These are phyloP conservation scores for Narcine bancroftii DNA, from an alignment of 2,113 vertebrate species.

Conservation along the genomic window DNA sequence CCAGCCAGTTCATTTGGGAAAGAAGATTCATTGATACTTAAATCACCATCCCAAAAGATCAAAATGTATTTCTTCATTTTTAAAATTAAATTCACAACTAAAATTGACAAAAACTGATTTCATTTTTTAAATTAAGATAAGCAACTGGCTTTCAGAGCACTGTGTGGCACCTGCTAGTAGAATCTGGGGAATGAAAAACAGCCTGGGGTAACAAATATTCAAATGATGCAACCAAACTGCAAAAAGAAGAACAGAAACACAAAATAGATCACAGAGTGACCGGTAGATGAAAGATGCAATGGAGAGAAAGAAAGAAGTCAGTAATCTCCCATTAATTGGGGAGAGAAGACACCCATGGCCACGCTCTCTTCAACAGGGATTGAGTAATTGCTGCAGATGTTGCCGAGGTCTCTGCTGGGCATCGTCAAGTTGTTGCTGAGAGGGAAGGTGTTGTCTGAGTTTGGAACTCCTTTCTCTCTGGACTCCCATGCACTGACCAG, in stretches of 20 bases:
- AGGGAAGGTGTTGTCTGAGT: slow-evolving; percentile 50
- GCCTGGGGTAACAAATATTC: background rate
- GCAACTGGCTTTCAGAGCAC: background rate
- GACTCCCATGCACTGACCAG: slow-evolving; percentile 45
- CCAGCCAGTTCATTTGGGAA: too few species aligned
- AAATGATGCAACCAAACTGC: background rate
- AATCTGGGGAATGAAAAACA: background rate
- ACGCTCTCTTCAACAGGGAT: background rate
- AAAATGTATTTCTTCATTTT: background rate
- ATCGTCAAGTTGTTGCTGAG: slow-evolving; percentile 51
- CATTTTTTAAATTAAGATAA: background rate
- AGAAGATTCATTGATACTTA: too few species aligned
- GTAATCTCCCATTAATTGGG: background rate
- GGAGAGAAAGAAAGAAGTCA: background rate
- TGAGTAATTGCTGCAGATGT: background rate
- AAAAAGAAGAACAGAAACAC: background rate
- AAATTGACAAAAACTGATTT: too few species aligned
- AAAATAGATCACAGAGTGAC: too few species aligned
- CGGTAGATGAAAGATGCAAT: too few species aligned
- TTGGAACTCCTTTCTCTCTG: slow-evolving; percentile 47
- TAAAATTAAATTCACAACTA: background rate
- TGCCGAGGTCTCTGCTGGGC: slow-evolving; percentile 40
- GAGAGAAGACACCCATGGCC: background rate
- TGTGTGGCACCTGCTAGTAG: background rate
- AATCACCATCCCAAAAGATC: too few species aligned